Conservation (phyloP, 2,888 invertebrate species). For the Atethmia centrago region DNA sequence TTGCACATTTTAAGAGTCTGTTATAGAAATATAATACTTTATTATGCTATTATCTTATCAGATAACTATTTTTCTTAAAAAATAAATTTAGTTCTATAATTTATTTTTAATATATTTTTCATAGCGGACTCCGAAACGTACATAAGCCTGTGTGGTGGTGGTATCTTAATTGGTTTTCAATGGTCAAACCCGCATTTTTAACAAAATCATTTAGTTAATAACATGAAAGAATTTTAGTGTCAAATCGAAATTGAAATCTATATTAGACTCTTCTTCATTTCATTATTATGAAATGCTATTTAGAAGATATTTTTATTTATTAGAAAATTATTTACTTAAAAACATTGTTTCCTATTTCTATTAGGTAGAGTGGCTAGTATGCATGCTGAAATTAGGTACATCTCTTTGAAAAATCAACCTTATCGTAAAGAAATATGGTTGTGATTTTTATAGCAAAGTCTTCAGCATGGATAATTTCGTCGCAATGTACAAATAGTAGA, state of each 20-base stretch:
- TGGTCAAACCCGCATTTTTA: background rate
- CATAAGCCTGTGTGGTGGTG: conserved; percentile 40
- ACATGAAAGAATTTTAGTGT: conserved; percentile 42
- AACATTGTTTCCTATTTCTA: conserved; percentile 39
- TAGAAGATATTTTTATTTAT: conserved; percentile 55
- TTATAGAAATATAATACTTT: conserved; percentile 24
- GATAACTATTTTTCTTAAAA: background rate
- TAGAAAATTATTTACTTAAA: conserved; percentile 34
- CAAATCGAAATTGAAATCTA: conserved; percentile 40
- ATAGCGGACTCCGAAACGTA: conserved; percentile 9
- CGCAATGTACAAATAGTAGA: conserved; percentile 55
- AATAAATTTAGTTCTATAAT: background rate
- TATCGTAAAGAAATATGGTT: conserved; percentile 21
- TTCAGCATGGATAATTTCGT: conserved; percentile 47
- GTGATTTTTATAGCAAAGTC: conserved; percentile 8
- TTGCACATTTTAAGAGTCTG: conserved; percentile 24
- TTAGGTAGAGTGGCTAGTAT: conserved; percentile 29
- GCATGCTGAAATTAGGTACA: conserved; percentile 21
- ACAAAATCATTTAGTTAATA: conserved; percentile 7
- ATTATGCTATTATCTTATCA: background rate
- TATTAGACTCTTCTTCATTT: conserved; percentile 65
- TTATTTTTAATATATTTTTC: conserved; percentile 1
- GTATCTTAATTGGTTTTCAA: conserved; percentile 29
- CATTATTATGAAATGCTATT: conserved; percentile 65
- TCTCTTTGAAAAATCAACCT: conserved; percentile 23